Evolutionary conservation across 1,140 invertebrate species (phyloP), one percentile per base, ranked within the genome.

Genomic region (Drosophila chauvacae): DNA sequence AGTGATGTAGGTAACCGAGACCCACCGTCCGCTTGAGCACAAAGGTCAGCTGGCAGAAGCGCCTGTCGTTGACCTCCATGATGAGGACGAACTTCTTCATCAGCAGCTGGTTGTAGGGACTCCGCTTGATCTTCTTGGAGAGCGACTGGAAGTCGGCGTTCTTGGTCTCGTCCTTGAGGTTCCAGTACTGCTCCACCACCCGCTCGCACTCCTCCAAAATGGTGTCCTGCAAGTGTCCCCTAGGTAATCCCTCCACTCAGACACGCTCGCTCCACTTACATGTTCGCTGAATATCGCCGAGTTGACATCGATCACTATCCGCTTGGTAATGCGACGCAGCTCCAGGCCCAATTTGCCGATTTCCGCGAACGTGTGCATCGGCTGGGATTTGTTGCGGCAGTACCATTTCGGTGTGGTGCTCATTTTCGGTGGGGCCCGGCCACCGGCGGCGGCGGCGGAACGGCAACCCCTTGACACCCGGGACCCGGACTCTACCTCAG

Each of bases 371-470:
- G 90, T 91, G 76, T 91, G 90, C 83, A 91, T 90, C 56, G 90
- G 90, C 81, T 91, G 90, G 64, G 90, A 91, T 91, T 91, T 91
- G 77, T 91, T 91, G 73, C 90, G 90, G 87, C 90, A 91, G 86
- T 91, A 91, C 90, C 90, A 91, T 74, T 91, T 91, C 66, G 90
- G 90, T 58, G 90, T 91, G 30, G 82, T 91, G 72, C 90, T 90
- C 90, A 91, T 91, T 84, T 90, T 83, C 55, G 74, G 55, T 65
- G 81, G 65, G 48, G 61, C 59, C 64, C 48, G 53, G 60, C 64
- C 77, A 41, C 65, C 62, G 73, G 53, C 64, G 42, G 45, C 64
- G 42, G 45, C n/a, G 47, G 23, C 26, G 51, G 64, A 66, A 53
- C 72, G 64, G 58, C 55, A 30, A n/a, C 48, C 62, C 53, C 57